A percentile compares a stretch with the other conserved stretches of the same genome.
phyloP scores from a whole-genome alignment of 2,888 invertebrate species.

The Scaptomyza polygonia region DNA sequence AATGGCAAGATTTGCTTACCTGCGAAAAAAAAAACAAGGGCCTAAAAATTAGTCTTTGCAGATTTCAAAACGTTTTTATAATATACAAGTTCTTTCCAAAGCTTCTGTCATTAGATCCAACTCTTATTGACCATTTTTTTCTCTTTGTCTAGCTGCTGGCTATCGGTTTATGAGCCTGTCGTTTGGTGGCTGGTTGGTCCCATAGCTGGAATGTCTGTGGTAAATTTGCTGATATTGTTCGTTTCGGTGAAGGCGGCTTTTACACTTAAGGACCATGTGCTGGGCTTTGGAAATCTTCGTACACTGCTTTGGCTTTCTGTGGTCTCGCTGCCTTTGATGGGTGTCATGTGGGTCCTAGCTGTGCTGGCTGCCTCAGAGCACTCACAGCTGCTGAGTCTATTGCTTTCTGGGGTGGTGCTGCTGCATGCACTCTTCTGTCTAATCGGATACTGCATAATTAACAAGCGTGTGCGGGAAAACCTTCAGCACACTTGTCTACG shows the following conservation, averaged over 20 bases:
- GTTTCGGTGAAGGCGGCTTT: constrained; percentile 96
- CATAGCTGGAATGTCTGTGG: constrained; percentile 90
- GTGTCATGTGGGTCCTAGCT: constrained; percentile 94
- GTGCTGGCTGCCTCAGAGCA: constrained; percentile 91
- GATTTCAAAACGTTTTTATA: neutral
- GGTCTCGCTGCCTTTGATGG: constrained; percentile 92
- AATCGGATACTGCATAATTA: constrained; percentile 94
- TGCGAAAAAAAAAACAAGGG: too few relatives aligned
- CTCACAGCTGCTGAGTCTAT: constrained; percentile 89
- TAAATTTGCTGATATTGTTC: constrained; percentile 92
- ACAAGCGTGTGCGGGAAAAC: constrained; percentile 92
- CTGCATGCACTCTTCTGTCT: constrained; percentile 93
- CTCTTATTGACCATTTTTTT: neutral
- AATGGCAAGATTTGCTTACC: too few relatives aligned
- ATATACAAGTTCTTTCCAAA: neutral
- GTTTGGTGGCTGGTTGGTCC: constrained; percentile 98
- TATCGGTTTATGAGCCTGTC: constrained; percentile 95
- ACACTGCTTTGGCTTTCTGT: constrained; percentile 94
- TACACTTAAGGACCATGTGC: constrained; percentile 94
- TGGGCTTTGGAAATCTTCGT: constrained; percentile 93
- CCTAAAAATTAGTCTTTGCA: too few relatives aligned
- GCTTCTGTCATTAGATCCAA: neutral
- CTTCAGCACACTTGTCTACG: constrained; percentile 86
- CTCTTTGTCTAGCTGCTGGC: constrained; percentile 91
- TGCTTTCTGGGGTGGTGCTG: constrained; percentile 91